These are phyloP conservation scores for Aleiodes testaceus DNA, from an alignment of 2,888 invertebrate genomes.

Conservation along the genomic window DNA sequence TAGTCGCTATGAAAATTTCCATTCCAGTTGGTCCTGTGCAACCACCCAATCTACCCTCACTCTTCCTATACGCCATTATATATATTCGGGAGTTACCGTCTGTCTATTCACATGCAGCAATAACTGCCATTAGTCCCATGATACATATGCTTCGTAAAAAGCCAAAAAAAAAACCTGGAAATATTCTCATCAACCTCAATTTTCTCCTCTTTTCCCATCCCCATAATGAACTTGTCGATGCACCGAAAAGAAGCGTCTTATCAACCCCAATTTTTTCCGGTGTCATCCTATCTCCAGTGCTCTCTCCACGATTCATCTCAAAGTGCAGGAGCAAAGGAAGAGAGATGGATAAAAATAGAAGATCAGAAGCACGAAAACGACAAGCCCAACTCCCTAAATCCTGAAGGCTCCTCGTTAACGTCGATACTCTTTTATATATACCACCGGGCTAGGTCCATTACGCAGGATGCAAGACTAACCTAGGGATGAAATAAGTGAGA, in stretches of 20 bases:
- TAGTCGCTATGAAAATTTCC: conserved; percentile 51
- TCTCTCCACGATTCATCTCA: conserved; percentile 13
- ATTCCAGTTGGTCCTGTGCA: conserved; percentile 41
- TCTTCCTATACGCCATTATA: conserved; percentile 11
- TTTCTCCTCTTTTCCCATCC: neutral
- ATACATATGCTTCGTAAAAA: neutral
- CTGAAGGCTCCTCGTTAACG: conserved; percentile 45
- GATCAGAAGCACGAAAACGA: conserved; percentile 9
- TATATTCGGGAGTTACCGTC: conserved; percentile 21
- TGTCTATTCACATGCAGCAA: conserved; percentile 11
- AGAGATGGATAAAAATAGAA: neutral
- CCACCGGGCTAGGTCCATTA: conserved; percentile 33
- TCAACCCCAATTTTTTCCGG: conserved; percentile 30
- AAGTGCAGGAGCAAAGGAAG: conserved; percentile 1
- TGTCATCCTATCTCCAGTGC: conserved; percentile 12
- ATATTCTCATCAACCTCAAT: conserved; percentile 14
- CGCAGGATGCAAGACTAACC: conserved; percentile 38
- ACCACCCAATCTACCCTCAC: conserved; percentile 40
- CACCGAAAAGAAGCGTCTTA: conserved; percentile 28
- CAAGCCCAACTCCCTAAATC: conserved; percentile 38
- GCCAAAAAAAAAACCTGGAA: neutral
- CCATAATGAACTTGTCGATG: conserved; percentile 18
- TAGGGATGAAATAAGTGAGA: conserved; percentile 34
- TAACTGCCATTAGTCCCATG: conserved; percentile 3
- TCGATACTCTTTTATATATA: conserved; percentile 40